phyloP scores from a whole-genome alignment of 2,888 invertebrate species.

The Hartigia nigra region DNA sequence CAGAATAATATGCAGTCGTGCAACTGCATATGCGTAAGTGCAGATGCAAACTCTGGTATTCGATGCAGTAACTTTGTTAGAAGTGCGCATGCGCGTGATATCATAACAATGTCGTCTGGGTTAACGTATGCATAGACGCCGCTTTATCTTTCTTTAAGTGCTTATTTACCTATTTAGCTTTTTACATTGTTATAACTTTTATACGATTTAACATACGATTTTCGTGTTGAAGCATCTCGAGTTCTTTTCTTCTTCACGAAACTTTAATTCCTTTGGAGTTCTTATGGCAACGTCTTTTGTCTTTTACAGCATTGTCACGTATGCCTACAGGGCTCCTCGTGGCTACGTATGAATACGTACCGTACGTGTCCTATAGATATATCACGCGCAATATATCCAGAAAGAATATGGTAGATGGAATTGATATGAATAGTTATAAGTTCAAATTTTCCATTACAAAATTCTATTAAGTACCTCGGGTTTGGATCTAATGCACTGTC shows the following conservation, averaged over 20 bases:
- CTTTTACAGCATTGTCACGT: not conserved
- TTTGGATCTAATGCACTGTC: not conserved
- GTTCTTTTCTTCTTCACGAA: not conserved
- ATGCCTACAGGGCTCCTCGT: not conserved
- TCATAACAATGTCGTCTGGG: not conserved
- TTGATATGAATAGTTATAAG: not conserved
- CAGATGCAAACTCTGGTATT: not conserved
- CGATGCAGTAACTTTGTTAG: not conserved
- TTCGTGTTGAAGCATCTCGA: not conserved
- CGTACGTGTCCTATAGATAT: constrained; percentile 34
- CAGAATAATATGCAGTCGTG: not conserved
- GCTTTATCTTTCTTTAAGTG: not conserved
- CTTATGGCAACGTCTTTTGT: not conserved
- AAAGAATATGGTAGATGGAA: not conserved
- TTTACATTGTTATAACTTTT: not conserved
- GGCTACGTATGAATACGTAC: not conserved
- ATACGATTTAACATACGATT: not conserved
- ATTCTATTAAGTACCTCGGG: not conserved
- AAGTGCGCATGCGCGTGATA: not conserved
- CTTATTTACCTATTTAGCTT: not conserved
- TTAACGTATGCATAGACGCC: not conserved
- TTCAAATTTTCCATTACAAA: not conserved
- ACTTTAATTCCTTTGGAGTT: not conserved
- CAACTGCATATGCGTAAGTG: not conserved
- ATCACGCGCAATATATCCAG: constrained; percentile 11